Evolutionary conservation across 2,888 invertebrate genomes (phyloP).

Genomic region (Cerceris ruficornis): DNA sequence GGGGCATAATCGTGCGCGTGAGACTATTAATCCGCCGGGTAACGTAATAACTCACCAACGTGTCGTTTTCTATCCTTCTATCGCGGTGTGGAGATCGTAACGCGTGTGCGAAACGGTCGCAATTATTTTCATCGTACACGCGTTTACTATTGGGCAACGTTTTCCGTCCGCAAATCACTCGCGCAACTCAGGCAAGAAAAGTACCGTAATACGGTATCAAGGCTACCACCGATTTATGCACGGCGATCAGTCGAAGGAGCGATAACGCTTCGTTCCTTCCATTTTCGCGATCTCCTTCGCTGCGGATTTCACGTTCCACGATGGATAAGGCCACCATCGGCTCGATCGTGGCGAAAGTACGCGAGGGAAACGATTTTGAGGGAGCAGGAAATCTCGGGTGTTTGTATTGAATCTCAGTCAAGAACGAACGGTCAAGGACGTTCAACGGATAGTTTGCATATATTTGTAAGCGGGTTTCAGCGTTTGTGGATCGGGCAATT

Average conservation of each 20-base stretch:
- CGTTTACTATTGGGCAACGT: constrained; percentile 13
- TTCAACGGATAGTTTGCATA: no score
- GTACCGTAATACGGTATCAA: constrained; percentile 40
- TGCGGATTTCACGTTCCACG: neutral
- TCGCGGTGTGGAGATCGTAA: neutral
- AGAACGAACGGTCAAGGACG: no score
- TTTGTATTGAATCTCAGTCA: no score
- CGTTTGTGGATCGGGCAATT: no score
- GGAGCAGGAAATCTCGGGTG: no score
- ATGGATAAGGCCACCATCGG: neutral
- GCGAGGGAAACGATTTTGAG: no score
- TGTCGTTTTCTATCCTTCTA: neutral
- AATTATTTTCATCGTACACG: neutral
- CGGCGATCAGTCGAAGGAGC: neutral
- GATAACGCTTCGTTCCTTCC: neutral
- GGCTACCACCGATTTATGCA: constrained; percentile 3
- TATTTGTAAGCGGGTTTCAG: no score
- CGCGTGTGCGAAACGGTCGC: neutral
- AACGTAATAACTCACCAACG: neutral
- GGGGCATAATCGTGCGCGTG: no score
- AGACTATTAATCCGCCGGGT: neutral
- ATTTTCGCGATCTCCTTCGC: no score
- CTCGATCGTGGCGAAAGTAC: neutral
- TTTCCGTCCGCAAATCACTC: neutral
- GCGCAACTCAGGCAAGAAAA: constrained; percentile 26